Evolutionary conservation across 2,113 vertebrate genomes (phyloP).

Genomic region (Mixornis gularis): DNA sequence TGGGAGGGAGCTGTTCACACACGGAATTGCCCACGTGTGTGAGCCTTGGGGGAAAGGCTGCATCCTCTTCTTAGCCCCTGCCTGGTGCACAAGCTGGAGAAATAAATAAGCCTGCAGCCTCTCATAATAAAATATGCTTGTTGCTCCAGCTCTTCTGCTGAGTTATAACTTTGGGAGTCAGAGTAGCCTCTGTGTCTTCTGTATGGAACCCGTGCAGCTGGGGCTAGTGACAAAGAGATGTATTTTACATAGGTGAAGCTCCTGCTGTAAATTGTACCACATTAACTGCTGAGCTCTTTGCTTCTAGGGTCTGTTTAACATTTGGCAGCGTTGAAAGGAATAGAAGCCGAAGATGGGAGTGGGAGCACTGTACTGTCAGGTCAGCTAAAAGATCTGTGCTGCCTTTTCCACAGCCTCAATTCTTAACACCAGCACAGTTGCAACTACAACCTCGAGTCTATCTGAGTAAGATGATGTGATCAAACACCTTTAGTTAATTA

Average conservation of each 20-base stretch:
- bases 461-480: background rate
- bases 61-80: background rate
- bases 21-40: background rate
- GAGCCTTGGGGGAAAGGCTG: background rate
- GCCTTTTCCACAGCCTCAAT: background rate
- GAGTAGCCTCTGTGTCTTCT: background rate
- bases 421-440: background rate
- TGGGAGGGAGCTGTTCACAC: background rate
- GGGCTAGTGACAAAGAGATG: background rate
- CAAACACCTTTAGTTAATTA: background rate
- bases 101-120: constrained; percentile 22
- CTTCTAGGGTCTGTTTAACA: background rate
- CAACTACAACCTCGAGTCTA: background rate
- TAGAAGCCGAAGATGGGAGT: background rate
- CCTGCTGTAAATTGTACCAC: background rate
- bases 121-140: constrained; percentile 5
- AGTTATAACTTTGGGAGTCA: background rate
- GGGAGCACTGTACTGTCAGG: background rate
- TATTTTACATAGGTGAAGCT: constrained; percentile 5
- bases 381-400: background rate
- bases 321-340: background rate
- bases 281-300: constrained; percentile 30
- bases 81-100: background rate
- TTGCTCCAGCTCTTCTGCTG: background rate
- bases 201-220: background rate